phyloP scores from a whole-genome alignment of 2,888 invertebrate genomes.

The Craniophora ligustri region DNA sequence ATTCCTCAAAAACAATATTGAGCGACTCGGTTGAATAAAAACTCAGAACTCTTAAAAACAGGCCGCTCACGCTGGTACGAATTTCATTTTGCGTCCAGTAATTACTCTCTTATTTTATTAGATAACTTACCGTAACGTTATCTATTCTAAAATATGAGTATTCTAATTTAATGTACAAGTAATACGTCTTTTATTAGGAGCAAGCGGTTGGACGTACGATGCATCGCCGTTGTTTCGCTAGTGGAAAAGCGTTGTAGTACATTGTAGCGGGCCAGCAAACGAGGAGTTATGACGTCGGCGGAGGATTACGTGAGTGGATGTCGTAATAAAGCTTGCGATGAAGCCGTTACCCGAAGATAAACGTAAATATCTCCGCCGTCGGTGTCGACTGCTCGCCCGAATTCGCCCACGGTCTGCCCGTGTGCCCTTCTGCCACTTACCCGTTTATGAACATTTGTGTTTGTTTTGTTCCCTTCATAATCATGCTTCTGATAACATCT shows the following conservation, averaged over 20 bases:
- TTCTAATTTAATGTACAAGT: slow-evolving; percentile 6
- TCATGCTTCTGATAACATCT: slow-evolving; percentile 62
- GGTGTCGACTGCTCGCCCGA: slow-evolving; percentile 69
- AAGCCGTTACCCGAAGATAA: slow-evolving; percentile 88
- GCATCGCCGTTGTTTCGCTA: slow-evolving; percentile 69
- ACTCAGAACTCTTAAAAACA: no score
- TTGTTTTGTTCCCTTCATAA: slow-evolving; percentile 64
- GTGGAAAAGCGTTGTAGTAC: slow-evolving; percentile 82
- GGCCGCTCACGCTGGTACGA: no score
- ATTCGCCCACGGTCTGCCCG: slow-evolving; percentile 61
- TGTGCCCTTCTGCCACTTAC: slow-evolving; percentile 37
- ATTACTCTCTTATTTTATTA: no score
- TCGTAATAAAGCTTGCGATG: slow-evolving; percentile 89
- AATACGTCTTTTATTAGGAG: slow-evolving; percentile 31
- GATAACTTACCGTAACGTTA: no score
- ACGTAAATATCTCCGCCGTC: slow-evolving; percentile 86
- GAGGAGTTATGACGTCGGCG: slow-evolving; percentile 87
- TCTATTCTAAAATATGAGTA: not conserved
- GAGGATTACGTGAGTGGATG: slow-evolving; percentile 89
- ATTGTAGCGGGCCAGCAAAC: slow-evolving; percentile 85
- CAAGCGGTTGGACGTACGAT: slow-evolving; percentile 57
- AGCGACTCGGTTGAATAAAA: no score
- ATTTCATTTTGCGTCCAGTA: no score
- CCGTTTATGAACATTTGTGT: slow-evolving; percentile 51
- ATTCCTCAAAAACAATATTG: no score